Base-by-base conservation (phyloP, 2,113 vertebrate species). In the Dipodomys merriami region DNA sequence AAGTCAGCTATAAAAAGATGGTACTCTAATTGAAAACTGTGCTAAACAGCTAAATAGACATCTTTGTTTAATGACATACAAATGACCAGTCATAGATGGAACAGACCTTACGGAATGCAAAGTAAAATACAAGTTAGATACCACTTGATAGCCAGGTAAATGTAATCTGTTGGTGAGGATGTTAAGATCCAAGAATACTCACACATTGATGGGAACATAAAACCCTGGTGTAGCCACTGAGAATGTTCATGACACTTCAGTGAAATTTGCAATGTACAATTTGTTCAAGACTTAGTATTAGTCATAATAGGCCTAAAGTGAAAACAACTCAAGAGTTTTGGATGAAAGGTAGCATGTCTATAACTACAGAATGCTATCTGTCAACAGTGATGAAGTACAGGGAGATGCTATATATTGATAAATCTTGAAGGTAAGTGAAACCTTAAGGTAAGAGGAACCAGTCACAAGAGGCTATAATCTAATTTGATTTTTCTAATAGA, bases 1-100 rank as follows among this genome's bases (percentile, higher is more conserved):
- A 89, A 76, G 30, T 90, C 81, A 86, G 7, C 53, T 91, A 27
- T 79, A 35, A 69, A 74, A 88, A 95, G 80, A 78, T 6, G 39
- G 5, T 39, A 83, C 65, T 16, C 25, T 11, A 74, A 22, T 2
- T 49, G 49, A 83, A 80, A 94, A 71, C 18, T 62, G 15, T 30
- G 64, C 65, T 78, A 65, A 82, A 39, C 29, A 74, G 53, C 23
- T 57, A 27, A 84, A 64, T 5, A 87, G 30, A 49, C 23, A 13
- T 82, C 16, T 57, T 78, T 88, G 29, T n/a, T 13, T 15, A 53
- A 33, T 82, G 33, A 74, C 22, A 84, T 16, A 84, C 33, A 67
- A 33, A 49, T 79, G 27, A 60, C 64, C 69, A 82, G 11, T 65
- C 88, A 68, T 53, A 83, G 23, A 49, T 12, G 64, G 46, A 74